These are phyloP conservation scores for Chaenodraco wilsoni DNA, from an alignment of 2,797 vertebrate genomes.

Conservation along the genomic window DNA sequence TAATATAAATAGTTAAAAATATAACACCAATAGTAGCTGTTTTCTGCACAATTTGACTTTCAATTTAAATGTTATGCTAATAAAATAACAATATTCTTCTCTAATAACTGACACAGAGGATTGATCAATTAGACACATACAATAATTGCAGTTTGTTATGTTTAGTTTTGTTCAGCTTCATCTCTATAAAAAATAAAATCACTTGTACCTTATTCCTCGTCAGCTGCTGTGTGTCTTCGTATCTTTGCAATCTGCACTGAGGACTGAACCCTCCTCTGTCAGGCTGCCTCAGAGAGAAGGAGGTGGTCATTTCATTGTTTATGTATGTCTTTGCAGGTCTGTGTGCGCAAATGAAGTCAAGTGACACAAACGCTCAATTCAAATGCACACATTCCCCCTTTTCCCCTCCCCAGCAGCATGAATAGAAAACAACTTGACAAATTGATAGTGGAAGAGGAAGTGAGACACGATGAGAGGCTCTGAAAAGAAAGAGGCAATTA, in stretches of 20 bases:
- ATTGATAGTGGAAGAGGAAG: conserved; percentile 57
- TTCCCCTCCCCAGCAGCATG: conserved; percentile 19
- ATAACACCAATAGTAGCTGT: background rate
- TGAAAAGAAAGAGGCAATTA: conserved; percentile 80
- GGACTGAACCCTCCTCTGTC: conserved; percentile 12
- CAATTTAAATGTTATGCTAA: background rate
- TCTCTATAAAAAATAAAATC: background rate
- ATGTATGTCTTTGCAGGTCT: conserved; percentile 19
- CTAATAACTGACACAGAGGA: background rate
- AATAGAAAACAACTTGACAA: conserved; percentile 54
- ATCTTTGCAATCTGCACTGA: conserved; percentile 32
- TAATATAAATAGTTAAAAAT: background rate
- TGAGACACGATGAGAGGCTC: conserved; percentile 50
- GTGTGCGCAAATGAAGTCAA: conserved; percentile 54
- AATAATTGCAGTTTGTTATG: background rate
- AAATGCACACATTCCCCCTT: conserved; percentile 41
- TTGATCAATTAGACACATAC: background rate
- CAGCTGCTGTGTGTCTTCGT: conserved; percentile 26
- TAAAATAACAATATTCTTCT: background rate
- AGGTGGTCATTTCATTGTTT: conserved; percentile 30
- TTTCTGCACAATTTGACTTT: background rate
- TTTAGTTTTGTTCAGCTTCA: background rate
- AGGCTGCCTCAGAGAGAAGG: conserved; percentile 24
- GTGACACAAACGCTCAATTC: conserved; percentile 48
- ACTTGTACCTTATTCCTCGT: conserved; percentile 59